Base-by-base conservation (phyloP, 2,797 vertebrate species). In the Ceryle rudis region DNA sequence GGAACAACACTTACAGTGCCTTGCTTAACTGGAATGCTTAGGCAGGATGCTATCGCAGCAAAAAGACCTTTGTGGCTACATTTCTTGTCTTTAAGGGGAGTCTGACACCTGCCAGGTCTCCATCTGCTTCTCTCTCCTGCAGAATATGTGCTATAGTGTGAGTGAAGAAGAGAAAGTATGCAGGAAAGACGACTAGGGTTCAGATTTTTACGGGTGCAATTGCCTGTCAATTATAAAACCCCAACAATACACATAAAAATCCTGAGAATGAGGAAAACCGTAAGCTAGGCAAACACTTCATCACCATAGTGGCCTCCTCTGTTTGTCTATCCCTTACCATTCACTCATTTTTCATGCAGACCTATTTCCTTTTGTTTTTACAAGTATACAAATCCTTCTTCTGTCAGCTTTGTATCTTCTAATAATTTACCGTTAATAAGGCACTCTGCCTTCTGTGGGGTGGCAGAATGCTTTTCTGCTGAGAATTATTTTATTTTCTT, bases 241-340 rank as follows among this genome's bases (percentile, higher is more conserved):
- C 35, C 18, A 29, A 22, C 18, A 39, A 39, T 51, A 37, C 18
- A 10, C 37, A 57, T 14, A 22, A 95, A 87, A 81, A 93, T 93
- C 42, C 54, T 1, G 18, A 83, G 96, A 95, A 96, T 85, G 95
- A 94, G 85, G 80, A 95, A 92, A 93, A 86, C 15, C 1, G 2
- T 9, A 42, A 3, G 0, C 75, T 83, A 42, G 58, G 80, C 75
- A 96, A 96, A 94, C 88, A 95, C 80, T 95, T 69, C 55, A 52
- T 86, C 67, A 61, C 60, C 5, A 19, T 35, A 84, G 80, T 0
- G 3, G 49, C 65, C 80, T 90, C 44, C 80, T 91, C 73, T 81
- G 71, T 96, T 95, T 95, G 81, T 90, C 86, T 90, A 11, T 94
- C 47, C 66, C 42, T 93, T 96, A 79, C n/a, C 58, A 85, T 64